Evolutionary conservation across 2,113 vertebrate genomes (phyloP).

Genomic region (Camarhynchus parvulus): DNA sequence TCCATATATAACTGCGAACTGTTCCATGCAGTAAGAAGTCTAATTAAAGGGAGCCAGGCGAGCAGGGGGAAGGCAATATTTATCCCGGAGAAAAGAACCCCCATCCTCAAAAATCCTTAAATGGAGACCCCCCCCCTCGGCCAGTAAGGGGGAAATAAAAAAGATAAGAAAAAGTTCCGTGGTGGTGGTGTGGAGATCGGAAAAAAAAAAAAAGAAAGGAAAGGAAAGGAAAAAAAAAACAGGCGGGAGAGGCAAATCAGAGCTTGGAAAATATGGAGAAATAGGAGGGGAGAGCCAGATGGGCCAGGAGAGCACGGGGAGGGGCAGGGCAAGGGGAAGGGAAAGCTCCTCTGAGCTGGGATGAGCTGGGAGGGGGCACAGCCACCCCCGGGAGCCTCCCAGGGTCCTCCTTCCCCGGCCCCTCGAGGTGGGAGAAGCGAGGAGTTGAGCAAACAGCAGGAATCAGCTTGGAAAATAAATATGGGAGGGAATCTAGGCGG

Average conservation of each 20-base stretch:
- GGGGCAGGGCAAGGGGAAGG: background rate
- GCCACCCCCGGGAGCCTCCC: background rate
- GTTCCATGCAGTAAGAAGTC: slow-evolving; percentile 78
- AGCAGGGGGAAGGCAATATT: slow-evolving; percentile 44
- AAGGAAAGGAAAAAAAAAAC: background rate
- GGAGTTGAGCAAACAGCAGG: background rate
- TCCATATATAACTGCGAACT: slow-evolving; percentile 80
- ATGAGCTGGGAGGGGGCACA: background rate
- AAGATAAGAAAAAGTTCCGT: background rate
- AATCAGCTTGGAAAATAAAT: background rate
- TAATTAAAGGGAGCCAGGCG: slow-evolving; percentile 72
- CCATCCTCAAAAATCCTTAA: background rate
- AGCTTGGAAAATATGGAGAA: slow-evolving; percentile 22
- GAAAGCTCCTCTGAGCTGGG: background rate
- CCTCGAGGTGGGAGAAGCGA: background rate
- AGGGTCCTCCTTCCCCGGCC: accelerated
- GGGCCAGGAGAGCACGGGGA: background rate
- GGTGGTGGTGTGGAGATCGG: background rate
- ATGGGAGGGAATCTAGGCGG: accelerated
- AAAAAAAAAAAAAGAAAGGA: no score
- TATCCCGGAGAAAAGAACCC: slow-evolving; percentile 4
- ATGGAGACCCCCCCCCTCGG: background rate
- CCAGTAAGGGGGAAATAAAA: background rate
- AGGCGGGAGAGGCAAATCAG: background rate
- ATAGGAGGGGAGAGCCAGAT: background rate